Percentiles rank a stretch among this genome's conserved stretches.
Evolutionary conservation across 2,888 invertebrate species (phyloP).

Genomic region (Heliconius cydno): DNA sequence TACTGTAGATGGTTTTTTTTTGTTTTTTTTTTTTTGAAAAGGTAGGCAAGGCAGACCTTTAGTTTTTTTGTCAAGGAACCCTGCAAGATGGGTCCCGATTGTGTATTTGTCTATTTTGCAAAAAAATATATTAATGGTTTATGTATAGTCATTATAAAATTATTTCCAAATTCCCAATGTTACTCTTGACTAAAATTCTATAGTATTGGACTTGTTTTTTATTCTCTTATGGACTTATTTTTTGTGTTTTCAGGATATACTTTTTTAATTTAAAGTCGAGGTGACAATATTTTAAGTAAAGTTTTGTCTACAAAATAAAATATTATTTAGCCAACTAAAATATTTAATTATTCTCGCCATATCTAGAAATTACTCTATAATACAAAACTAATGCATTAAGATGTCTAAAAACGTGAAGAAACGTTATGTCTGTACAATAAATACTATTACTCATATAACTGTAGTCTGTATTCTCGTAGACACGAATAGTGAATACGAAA

Average conservation of each 20-base stretch:
- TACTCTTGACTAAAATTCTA: too few species aligned
- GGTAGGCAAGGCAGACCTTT: background rate
- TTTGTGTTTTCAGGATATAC: too few species aligned
- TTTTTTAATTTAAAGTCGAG: too few species aligned
- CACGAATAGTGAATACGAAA: background rate
- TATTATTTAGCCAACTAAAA: background rate
- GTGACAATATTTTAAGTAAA: too few species aligned
- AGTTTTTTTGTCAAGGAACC: too few species aligned
- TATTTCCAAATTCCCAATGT: too few species aligned
- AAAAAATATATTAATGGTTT: background rate
- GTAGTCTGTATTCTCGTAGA: background rate
- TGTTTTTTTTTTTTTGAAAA: background rate
- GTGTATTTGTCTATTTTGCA: background rate
- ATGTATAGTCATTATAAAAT: too few species aligned
- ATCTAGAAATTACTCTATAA: background rate
- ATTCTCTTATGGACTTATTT: too few species aligned
- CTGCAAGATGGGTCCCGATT: background rate
- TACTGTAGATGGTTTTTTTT: background rate
- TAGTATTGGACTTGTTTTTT: too few species aligned
- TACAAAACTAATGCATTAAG: constrained; percentile 1
- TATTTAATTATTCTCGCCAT: background rate
- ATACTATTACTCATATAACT: constrained; percentile 21
- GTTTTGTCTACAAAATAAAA: background rate
- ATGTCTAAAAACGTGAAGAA: constrained; percentile 5
- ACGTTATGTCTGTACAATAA: constrained; percentile 19